Evolutionary conservation across 2,888 invertebrate species (phyloP).

Genomic region (Serrognathus titanus): DNA sequence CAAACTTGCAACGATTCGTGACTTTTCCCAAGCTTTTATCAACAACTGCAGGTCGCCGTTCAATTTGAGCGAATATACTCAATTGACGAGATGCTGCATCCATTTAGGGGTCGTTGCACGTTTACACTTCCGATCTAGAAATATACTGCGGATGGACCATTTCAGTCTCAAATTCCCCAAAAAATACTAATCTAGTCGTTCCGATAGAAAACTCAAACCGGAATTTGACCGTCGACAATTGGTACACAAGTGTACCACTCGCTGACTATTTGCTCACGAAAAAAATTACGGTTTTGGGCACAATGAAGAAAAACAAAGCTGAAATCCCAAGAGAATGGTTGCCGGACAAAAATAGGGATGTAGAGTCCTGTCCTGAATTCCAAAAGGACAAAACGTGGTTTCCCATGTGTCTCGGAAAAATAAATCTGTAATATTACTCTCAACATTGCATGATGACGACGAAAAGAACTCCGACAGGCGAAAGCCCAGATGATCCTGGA

Average conservation of each 20-base stretch:
- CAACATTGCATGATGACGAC: conserved; percentile 15
- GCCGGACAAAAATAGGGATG: too few relatives aligned
- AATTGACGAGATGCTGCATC: neutral
- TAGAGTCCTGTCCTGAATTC: conserved; percentile 12
- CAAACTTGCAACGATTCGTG: conserved; percentile 10
- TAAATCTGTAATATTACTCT: conserved; percentile 11
- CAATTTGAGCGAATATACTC: conserved; percentile 4
- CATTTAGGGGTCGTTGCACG: neutral
- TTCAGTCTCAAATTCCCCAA: conserved; percentile 6
- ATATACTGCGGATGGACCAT: conserved; percentile 12
- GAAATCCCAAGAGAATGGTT: neutral
- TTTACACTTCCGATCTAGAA: neutral
- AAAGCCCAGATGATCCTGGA: conserved; percentile 12
- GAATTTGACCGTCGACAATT: conserved; percentile 24
- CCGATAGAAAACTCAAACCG: conserved; percentile 16
- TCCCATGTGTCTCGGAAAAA: conserved; percentile 15
- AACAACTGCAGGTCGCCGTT: conserved; percentile 9
- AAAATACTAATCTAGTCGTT: conserved; percentile 23
- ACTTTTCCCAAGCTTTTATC: conserved; percentile 6
- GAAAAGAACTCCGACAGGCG: conserved; percentile 23
- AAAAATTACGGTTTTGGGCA: conserved; percentile 13
- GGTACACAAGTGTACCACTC: conserved; percentile 8
- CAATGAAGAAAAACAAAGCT: conserved; percentile 13
- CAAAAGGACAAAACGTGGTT: conserved; percentile 14
- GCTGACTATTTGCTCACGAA: conserved; percentile 5